Percentiles rank a stretch among this genome's conserved stretches.
phyloP scores from a whole-genome alignment of 2,113 vertebrate species.

The Carassius carassius region DNA sequence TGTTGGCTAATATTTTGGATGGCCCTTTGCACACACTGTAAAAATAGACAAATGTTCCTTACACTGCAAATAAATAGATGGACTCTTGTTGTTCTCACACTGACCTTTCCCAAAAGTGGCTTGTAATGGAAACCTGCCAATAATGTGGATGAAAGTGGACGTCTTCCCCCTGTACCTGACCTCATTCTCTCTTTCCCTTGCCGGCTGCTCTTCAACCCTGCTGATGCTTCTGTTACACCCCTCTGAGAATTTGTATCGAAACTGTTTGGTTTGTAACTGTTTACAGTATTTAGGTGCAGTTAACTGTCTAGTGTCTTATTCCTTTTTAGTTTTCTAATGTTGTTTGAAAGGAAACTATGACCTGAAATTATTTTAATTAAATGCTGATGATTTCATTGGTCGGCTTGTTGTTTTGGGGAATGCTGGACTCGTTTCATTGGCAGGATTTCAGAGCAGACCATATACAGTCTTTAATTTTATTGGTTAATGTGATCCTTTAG shows the following conservation, averaged over 20 bases:
- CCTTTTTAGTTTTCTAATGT: not conserved
- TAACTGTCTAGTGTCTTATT: not conserved
- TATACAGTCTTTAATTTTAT: conserved; percentile 33
- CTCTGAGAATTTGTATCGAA: not conserved
- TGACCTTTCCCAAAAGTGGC: conserved; percentile 25
- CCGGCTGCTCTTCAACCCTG: conserved; percentile 8
- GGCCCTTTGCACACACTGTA: conserved; percentile 54
- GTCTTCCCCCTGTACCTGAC: conserved; percentile 27
- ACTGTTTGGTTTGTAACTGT: not conserved
- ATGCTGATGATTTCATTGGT: conserved; percentile 45
- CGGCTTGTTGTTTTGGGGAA: not conserved
- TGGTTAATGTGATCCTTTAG: conserved; percentile 41
- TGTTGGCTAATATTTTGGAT: conserved; percentile 58
- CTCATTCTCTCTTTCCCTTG: conserved; percentile 39
- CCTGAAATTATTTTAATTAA: conserved; percentile 39
- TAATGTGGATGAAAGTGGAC: conserved; percentile 21
- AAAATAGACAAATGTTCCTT: conserved; percentile 37
- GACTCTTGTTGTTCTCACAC: conserved; percentile 29
- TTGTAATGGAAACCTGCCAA: conserved; percentile 39
- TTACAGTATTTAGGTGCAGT: not conserved
- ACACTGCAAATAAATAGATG: conserved; percentile 22
- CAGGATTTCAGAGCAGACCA: conserved; percentile 45
- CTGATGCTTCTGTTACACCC: not conserved
- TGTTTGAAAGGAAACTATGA: conserved; percentile 4
- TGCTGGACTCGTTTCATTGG: conserved; percentile 37